Base-by-base conservation (phyloP, 64 coral and sea anemone species). In the Pocillopora verrucosa region DNA sequence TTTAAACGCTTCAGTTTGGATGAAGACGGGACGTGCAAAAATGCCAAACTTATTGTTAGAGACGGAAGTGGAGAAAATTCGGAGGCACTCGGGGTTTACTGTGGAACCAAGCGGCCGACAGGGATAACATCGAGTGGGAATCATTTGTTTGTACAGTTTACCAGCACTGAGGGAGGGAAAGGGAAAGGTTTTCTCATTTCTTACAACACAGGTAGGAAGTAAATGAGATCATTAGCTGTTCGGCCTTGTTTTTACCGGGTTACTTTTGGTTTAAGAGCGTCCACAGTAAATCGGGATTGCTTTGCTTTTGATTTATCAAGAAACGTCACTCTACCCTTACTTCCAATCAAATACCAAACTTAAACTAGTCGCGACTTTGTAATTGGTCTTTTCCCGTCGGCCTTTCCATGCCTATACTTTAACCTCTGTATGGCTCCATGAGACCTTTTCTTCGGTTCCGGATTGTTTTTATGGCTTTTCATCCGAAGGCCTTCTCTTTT, bases 181-280 rank as follows among this genome's bases (percentile, higher is more conserved):
- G 94, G 94, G 5, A 92, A 92, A 56, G 87, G 94, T 26, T 96
- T 96, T 74, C 82, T 79, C 57, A n/a, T 96, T 68, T 79, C 88
- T 78, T 96, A 96, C 35, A 81, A 90, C 30, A 84, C 70, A 93
- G 94, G 94, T 96, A 37, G 59, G 13, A 63, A 7, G 12, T 15
- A 11, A 24, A 70, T 25, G 22, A 24, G 25, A 70, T 70, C 67
- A 5, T 25, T 20, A 70, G n/a, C 22, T 4, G n/a, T 70, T 11
- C 25, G n/a, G 20, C 19, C 65, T 22, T 6, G 2, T 70, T 30
- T 24, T 20, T n/a, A 70, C 19, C 1, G 22, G 67, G 41, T 51
- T 70, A 30, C 22, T 70, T 63, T 63, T 63, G 61, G 11, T 63
- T 17, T 51, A 4, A 51, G 41, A 51, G 41, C 30, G 7, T 51